These are phyloP conservation scores for Pavo muticus DNA, from an alignment of 2,113 vertebrate species.

Conservation along the genomic window DNA sequence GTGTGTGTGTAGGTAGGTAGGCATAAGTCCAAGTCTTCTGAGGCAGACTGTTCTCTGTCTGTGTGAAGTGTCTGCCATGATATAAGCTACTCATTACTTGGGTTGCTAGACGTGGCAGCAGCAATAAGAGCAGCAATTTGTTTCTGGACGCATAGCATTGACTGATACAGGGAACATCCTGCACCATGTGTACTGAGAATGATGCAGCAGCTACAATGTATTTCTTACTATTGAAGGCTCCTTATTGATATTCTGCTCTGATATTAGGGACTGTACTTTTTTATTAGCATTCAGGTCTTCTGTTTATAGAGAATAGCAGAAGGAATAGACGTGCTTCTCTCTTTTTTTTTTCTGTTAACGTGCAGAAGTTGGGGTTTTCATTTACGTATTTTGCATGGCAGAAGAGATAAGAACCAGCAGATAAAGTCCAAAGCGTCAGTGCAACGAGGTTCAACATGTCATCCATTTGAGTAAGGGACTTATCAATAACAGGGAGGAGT, in stretches of 20 bases:
- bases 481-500: constrained; percentile 26
- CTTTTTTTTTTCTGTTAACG: constrained; percentile 10
- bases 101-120: background rate
- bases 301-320: background rate
- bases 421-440: constrained; percentile 58
- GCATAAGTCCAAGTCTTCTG: background rate
- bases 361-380: constrained; percentile 33
- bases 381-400: background rate
- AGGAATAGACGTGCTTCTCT: background rate
- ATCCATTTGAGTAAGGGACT: constrained; percentile 4
- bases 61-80: background rate
- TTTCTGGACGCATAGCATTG: background rate
- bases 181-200: background rate
- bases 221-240: background rate
- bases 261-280: background rate
- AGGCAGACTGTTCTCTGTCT: background rate
- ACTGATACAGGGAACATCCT: background rate
- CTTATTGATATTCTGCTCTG: background rate
- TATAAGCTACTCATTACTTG: background rate
- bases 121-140: background rate
- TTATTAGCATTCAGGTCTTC: background rate
- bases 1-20: background rate
- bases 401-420: constrained; percentile 31
- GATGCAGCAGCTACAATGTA: background rate
- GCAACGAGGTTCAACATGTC: background rate